A percentile compares a stretch with the other conserved stretches of the same genome.
Conservation (phyloP, 2,888 invertebrate genomes). For the Hypolimnas misippus region DNA sequence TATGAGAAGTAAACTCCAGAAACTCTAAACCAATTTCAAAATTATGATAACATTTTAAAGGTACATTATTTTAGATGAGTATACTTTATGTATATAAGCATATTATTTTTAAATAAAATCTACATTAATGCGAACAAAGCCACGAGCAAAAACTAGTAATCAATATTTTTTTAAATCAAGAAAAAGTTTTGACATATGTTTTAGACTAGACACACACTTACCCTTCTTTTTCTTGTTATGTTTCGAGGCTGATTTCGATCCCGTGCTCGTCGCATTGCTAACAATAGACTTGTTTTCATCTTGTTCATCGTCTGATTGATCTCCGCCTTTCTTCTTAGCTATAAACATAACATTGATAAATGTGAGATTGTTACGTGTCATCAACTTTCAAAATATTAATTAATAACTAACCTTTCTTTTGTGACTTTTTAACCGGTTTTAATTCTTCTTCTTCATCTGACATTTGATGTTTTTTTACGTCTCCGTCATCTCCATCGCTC, state of each 20-base stretch:
- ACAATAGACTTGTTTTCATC: constrained; percentile 68
- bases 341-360: constrained; percentile 52
- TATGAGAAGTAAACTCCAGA: no score
- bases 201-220: constrained; percentile 40
- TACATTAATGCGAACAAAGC: no score
- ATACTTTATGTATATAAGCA: no score
- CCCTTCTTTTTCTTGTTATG: constrained; percentile 78
- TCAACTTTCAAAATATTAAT: constrained; percentile 1
- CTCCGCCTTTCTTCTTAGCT: constrained; percentile 74
- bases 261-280: constrained; percentile 59
- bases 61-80: no score
- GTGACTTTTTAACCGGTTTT: constrained; percentile 76
- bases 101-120: no score
- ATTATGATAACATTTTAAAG: no score
- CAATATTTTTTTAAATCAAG: no score
- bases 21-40: no score
- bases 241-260: constrained; percentile 60
- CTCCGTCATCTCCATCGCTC: constrained; percentile 72
- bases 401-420: constrained; percentile 76
- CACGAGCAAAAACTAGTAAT: no score
- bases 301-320: constrained; percentile 70
- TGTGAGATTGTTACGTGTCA: constrained; percentile 9
- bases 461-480: constrained; percentile 55
- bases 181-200: constrained; percentile 16
- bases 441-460: constrained; percentile 74